A percentile compares a stretch with the other conserved stretches of the same genome.
Conservation (phyloP, 1,140 invertebrate species). For the Adelges cooleyi region DNA sequence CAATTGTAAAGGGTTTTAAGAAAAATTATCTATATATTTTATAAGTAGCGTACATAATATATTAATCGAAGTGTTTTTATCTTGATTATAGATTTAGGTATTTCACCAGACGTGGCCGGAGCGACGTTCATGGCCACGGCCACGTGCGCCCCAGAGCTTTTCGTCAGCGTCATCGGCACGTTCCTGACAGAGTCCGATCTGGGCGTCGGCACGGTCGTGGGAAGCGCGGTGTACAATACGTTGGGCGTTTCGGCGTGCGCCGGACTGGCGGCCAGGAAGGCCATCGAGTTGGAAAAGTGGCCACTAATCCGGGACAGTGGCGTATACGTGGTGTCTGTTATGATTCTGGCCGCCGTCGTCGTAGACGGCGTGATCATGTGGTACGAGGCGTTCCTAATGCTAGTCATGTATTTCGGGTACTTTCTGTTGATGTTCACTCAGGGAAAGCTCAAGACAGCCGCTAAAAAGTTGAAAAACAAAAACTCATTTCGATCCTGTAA, state of each 20-base stretch:
- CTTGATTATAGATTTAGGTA: slow-evolving; percentile 39
- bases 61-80: too few relatives aligned
- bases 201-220: slow-evolving; percentile 54
- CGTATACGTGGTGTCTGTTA: slow-evolving; percentile 67
- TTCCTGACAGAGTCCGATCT: slow-evolving; percentile 50
- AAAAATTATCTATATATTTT: too few relatives aligned
- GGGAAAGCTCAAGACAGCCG: slow-evolving; percentile 38
- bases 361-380: slow-evolving; percentile 68
- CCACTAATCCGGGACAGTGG: slow-evolving; percentile 73
- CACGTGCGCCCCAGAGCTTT: slow-evolving; percentile 51
- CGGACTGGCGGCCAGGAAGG: slow-evolving; percentile 50
- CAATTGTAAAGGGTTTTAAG: too few relatives aligned
- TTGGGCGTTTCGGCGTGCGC: slow-evolving; percentile 55
- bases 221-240: slow-evolving; percentile 60
- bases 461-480: slow-evolving; percentile 32
- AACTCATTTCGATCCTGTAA: slow-evolving; percentile 31
- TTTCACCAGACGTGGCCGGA: slow-evolving; percentile 50
- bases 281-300: slow-evolving; percentile 70
- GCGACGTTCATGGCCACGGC: slow-evolving; percentile 56
- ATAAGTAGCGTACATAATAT: too few relatives aligned
- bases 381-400: slow-evolving; percentile 59
- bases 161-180: slow-evolving; percentile 45
- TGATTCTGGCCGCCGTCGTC: slow-evolving; percentile 59
- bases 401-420: slow-evolving; percentile 57
- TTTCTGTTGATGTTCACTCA: slow-evolving; percentile 50